phyloP scores from a whole-genome alignment of 2,113 vertebrate species.

The Hiodon alosoides region DNA sequence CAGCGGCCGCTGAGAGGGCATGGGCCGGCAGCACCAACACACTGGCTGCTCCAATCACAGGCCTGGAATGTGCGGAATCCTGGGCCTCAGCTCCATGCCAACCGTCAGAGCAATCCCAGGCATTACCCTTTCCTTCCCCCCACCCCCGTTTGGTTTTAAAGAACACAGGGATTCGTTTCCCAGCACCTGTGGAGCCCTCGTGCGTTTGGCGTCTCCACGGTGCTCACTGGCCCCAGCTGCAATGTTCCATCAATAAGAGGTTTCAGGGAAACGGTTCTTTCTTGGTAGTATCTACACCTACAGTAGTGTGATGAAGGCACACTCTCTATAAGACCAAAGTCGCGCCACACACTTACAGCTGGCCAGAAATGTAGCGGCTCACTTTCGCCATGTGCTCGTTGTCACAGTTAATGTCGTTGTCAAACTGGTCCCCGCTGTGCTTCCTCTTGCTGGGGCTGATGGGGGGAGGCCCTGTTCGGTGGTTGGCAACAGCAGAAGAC shows the following conservation, averaged over 20 bases:
- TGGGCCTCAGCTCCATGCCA: slow-evolving; percentile 45
- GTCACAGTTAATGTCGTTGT: slow-evolving; percentile 82
- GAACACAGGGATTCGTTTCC: slow-evolving; percentile 7
- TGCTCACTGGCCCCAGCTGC: neutral
- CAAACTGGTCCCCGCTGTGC: slow-evolving; percentile 79
- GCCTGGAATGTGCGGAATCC: slow-evolving; percentile 68
- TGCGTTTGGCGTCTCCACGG: neutral
- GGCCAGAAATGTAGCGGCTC: slow-evolving; percentile 83
- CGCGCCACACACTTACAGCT: slow-evolving; percentile 73
- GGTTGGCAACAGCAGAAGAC: slow-evolving; percentile 74
- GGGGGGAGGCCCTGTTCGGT: slow-evolving; percentile 89
- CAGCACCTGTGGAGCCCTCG: neutral
- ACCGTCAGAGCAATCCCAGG: slow-evolving; percentile 36
- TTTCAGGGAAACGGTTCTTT: neutral
- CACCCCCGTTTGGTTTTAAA: neutral
- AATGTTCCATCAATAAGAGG: neutral
- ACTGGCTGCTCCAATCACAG: slow-evolving; percentile 43
- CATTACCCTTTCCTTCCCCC: slow-evolving; percentile 22
- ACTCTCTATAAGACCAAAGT: neutral
- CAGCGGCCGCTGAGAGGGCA: slow-evolving; percentile 44
- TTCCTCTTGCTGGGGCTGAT: slow-evolving; percentile 96
- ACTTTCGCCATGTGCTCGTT: slow-evolving; percentile 89
- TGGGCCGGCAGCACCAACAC: slow-evolving; percentile 42
- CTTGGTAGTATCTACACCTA: neutral
- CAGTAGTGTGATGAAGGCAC: neutral